A percentile compares a stretch with the other conserved stretches of the same genome.
Conservation (phyloP, 2,888 invertebrate species). For the Philereme vetulata region DNA sequence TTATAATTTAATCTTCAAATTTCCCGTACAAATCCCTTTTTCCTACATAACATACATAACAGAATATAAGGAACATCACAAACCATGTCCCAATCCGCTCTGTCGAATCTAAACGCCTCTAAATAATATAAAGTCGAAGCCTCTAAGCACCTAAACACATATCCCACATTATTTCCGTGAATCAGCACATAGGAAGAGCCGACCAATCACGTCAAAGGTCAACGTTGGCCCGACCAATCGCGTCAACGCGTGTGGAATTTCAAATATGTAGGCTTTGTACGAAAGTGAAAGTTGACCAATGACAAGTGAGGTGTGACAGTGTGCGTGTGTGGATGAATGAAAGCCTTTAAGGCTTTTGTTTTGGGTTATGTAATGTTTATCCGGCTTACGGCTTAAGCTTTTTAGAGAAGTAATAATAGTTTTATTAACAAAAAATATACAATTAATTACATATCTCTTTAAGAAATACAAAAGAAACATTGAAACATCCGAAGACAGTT, state of each 20-base stretch:
- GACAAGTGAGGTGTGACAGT: constrained; percentile 55
- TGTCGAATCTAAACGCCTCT: constrained; percentile 30
- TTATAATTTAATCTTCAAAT: no score
- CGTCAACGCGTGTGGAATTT: constrained; percentile 60
- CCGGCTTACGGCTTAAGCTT: constrained; percentile 8
- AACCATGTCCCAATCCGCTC: no score
- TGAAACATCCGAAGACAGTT: no score
- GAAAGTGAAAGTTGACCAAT: constrained; percentile 80
- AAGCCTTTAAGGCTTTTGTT: constrained; percentile 36
- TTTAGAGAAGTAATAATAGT: no score
- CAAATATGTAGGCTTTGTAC: constrained; percentile 76
- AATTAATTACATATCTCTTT: background rate
- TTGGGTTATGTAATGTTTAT: constrained; percentile 32
- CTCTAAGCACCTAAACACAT: constrained; percentile 37
- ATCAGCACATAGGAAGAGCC: constrained; percentile 37
- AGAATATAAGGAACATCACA: no score
- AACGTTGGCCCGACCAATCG: constrained; percentile 67
- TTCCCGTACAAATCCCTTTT: no score
- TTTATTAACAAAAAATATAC: background rate
- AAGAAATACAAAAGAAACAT: no score
- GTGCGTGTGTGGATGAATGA: constrained; percentile 55
- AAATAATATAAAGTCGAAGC: constrained; percentile 40
- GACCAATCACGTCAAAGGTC: constrained; percentile 75
- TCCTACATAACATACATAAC: no score
- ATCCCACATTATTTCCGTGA: constrained; percentile 41